Base-by-base conservation (phyloP, 2,888 invertebrate species). In the Eilema caniola region DNA sequence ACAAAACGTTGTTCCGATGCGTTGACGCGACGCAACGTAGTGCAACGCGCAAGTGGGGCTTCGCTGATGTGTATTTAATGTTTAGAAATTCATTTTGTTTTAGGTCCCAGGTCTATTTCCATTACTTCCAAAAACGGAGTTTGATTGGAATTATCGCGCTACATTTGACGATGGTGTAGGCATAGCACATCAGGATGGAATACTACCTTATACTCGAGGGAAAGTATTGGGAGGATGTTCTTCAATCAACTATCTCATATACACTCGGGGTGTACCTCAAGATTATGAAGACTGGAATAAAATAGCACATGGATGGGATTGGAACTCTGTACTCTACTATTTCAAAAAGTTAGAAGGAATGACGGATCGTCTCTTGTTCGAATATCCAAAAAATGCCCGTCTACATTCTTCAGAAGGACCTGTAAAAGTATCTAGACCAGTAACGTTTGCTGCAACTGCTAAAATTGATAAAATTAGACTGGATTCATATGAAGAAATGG, bases 171-270 rank as follows among this genome's bases (percentile, higher is more conserved):
- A 82, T 62, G 87, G 83, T 7, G 66, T 85, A 0, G 92, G 90
- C 3, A 72, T 72, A 25, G 83, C 82, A 16, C 89, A 90, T 73
- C 75, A 74, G 3, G 77, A 81, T 4, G 71, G 83, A 14, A 57
- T 74, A 16, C 20, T 88, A 3, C 69, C 64, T 23, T 80, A 89
- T 73, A 75, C 81, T 37, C 80, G 89, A 23, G 91, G 91, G 0
- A 91, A 91, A 80, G 81, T 90, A 62, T 86, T 91, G 0, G 91
- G 91, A 20, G 91, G 91, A 4, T 77, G 77, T 64, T 91, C 92
- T 7, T 84, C 90, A 23, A 82, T 77, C 37, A 91, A 91, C 78
- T 91, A 84, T 69, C 78, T 87, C 28, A 83, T 91, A 5, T 89
- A 91, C 70, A 78, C 85, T 3, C 83, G 92, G 72, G 91, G 91